These are phyloP conservation scores for Sphaeramia orbicularis DNA, from an alignment of 2,797 vertebrate genomes.

Conservation along the genomic window DNA sequence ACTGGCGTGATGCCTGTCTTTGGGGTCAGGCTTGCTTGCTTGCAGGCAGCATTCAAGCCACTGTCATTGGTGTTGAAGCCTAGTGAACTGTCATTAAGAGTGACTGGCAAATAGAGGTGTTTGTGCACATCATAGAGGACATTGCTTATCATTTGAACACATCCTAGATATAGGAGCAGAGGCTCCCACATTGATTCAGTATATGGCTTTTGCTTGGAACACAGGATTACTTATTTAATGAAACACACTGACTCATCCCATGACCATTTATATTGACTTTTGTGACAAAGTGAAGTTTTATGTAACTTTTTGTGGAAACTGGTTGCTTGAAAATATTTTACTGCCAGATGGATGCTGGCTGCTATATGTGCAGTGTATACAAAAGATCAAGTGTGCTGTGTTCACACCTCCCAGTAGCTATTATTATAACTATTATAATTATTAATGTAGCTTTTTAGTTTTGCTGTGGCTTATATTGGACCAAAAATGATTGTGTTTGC, in stretches of 20 bases:
- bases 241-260: conserved; percentile 2
- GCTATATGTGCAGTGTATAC: not conserved
- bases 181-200: not conserved
- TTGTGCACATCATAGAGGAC: conserved; percentile 47
- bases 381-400: not conserved
- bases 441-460: not conserved
- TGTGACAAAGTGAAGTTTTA: not conserved
- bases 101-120: conserved; percentile 39
- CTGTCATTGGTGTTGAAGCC: conserved; percentile 45
- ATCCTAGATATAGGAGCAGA: conserved; percentile 16
- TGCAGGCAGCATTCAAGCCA: conserved; percentile 43
- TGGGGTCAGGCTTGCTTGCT: conserved; percentile 38
- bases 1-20: conserved; percentile 62
- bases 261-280: not conserved
- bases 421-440: too few relatives aligned
- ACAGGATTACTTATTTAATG: conserved; percentile 1
- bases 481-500: not conserved
- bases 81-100: conserved; percentile 49
- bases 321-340: not conserved
- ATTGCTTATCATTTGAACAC: conserved; percentile 31
- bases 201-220: conserved; percentile 2
- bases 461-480: not conserved
- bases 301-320: not conserved
- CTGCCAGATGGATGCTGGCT: not conserved
- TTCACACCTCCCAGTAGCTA: not conserved